Percentiles rank a stretch among this genome's conserved stretches.
Evolutionary conservation across 2,797 vertebrate genomes (phyloP).

Genomic region (Philypnodon macrostomus): DNA sequence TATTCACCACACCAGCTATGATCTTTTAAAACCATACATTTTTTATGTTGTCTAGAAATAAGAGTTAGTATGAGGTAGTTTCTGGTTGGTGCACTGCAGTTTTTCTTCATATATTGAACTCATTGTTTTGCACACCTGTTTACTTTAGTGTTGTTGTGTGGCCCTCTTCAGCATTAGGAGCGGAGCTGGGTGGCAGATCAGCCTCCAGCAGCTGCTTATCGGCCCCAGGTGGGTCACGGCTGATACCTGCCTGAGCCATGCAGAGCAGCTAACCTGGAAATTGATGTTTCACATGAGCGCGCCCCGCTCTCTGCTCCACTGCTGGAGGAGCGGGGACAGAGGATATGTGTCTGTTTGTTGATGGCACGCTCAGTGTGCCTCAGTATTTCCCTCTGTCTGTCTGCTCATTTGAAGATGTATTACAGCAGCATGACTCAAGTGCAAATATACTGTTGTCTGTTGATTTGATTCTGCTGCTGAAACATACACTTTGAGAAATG

Average conservation of each 20-base stretch:
- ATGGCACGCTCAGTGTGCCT: slow-evolving; percentile 19
- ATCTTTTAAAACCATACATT: too few relatives aligned
- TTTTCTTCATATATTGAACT: slow-evolving; percentile 10
- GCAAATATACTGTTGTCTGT: slow-evolving; percentile 17
- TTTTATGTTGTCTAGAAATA: too few relatives aligned
- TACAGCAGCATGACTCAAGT: slow-evolving; percentile 10
- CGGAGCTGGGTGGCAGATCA: slow-evolving; percentile 70
- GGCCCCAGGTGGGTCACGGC: slow-evolving; percentile 79
- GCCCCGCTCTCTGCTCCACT: slow-evolving; percentile 69
- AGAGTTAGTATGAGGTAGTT: too few relatives aligned
- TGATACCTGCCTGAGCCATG: slow-evolving; percentile 81
- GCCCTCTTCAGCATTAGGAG: slow-evolving; percentile 36
- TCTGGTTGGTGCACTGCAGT: not conserved
- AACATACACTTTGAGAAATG: not conserved
- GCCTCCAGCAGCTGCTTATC: slow-evolving; percentile 81
- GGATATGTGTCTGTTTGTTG: slow-evolving; percentile 19
- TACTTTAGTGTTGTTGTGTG: slow-evolving; percentile 17
- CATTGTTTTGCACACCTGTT: too few relatives aligned
- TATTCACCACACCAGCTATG: too few relatives aligned
- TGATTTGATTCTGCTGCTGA: not conserved
- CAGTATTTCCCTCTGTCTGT: slow-evolving; percentile 13
- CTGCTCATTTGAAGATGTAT: slow-evolving; percentile 18
- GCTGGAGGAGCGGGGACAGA: slow-evolving; percentile 45
- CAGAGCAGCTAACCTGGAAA: slow-evolving; percentile 86
- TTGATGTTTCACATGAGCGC: slow-evolving; percentile 84